Evolutionary conservation across 2,797 vertebrate species (phyloP).

Genomic region (Pipistrellus pipistrellus): DNA sequence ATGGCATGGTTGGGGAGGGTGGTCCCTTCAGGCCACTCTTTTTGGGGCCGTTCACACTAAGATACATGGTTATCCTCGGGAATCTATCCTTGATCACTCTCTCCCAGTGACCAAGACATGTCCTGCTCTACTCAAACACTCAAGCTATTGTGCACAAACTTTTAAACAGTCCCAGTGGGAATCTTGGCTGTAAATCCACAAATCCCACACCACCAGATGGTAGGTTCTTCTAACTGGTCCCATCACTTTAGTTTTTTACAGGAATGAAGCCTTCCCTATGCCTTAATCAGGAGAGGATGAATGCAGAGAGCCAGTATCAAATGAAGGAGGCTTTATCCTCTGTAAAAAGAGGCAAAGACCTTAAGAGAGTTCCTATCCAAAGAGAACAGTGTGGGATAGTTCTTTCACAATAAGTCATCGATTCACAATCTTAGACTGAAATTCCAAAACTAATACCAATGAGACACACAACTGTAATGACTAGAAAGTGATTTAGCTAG

Average conservation of each 20-base stretch:
- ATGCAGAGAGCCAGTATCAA: conserved; percentile 35
- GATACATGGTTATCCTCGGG: not conserved
- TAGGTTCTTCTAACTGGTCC: conserved; percentile 77
- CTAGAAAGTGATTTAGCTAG: not conserved
- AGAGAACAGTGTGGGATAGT: not conserved
- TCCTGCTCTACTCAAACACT: conserved; percentile 17
- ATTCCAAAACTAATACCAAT: not conserved
- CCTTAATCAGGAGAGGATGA: not conserved
- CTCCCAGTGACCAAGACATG: conserved; percentile 2
- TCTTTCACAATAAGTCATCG: not conserved
- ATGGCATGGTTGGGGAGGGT: not conserved
- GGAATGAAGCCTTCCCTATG: conserved; percentile 51
- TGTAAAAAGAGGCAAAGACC: conserved; percentile 39
- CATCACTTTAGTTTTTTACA: conserved; percentile 71
- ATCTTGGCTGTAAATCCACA: conserved; percentile 67
- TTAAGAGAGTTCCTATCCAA: not conserved
- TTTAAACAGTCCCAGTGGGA: conserved; percentile 69
- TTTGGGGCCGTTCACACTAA: not conserved
- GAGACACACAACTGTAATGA: not conserved
- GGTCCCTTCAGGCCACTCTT: not conserved
- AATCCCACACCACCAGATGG: conserved; percentile 79
- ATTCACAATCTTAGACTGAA: not conserved
- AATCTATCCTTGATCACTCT: not conserved
- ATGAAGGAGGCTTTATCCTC: conserved; percentile 65
- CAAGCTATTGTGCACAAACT: conserved; percentile 49